These are phyloP conservation scores for Todus mexicanus DNA, from an alignment of 2,797 vertebrate species.

Conservation along the genomic window DNA sequence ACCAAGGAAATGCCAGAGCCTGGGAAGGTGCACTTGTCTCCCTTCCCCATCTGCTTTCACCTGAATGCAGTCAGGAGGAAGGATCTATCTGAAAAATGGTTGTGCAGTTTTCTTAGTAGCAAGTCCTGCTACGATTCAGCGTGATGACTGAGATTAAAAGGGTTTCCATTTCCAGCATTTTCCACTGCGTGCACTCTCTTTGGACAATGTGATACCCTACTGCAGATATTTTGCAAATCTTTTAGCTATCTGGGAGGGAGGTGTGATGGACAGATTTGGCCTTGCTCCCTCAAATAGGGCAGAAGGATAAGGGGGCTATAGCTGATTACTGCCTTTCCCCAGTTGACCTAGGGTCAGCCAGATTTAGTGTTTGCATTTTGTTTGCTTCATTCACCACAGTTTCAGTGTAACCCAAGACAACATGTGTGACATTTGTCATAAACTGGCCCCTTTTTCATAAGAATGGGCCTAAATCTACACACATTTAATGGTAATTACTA, in stretches of 20 bases:
- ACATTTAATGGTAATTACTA: constrained; percentile 51
- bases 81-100: not conserved
- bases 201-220: not conserved
- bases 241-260: not conserved
- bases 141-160: not conserved
- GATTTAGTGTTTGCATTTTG: not conserved
- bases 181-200: not conserved
- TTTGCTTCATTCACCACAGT: constrained; percentile 14
- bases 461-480: constrained; percentile 54
- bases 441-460: constrained; percentile 50
- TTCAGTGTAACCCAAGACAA: constrained; percentile 24
- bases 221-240: not conserved
- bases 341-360: not conserved
- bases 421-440: constrained; percentile 8
- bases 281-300: not conserved
- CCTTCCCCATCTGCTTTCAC: not conserved
- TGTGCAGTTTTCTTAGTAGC: not conserved
- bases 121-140: not conserved
- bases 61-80: not conserved
- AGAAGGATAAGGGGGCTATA: not conserved
- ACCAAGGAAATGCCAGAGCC: not conserved
- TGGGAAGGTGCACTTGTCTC: not conserved
- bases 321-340: not conserved
- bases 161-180: not conserved
- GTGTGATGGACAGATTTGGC: not conserved